Conservation (phyloP, 2,113 vertebrate genomes). For the Callochromis pleurospilus region DNA sequence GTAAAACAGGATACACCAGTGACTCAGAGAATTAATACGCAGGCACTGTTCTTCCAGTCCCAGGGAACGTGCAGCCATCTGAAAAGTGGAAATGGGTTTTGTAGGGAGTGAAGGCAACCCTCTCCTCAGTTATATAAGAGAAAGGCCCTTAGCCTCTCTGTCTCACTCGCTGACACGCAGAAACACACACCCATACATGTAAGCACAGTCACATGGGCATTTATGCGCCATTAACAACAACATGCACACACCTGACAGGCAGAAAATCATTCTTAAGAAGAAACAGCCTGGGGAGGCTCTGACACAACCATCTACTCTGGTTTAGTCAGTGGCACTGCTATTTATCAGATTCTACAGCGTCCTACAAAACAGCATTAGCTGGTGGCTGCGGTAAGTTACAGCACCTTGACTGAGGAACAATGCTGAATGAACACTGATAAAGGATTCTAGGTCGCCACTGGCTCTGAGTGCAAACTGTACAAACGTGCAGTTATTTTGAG, state of each 20-base stretch:
- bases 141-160: constrained; percentile 32
- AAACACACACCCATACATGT: constrained; percentile 3
- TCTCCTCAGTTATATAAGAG: constrained; percentile 54
- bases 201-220: not conserved
- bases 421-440: constrained; percentile 31
- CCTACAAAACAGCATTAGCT: constrained; percentile 30
- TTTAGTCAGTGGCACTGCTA: constrained; percentile 2
- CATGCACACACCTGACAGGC: constrained; percentile 25
- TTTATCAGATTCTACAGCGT: constrained; percentile 27
- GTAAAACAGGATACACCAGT: constrained; percentile 45
- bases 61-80: constrained; percentile 33
- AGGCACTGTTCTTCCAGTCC: not conserved
- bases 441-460: constrained; percentile 21
- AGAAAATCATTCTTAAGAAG: constrained; percentile 26
- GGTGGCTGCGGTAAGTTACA: constrained; percentile 26
- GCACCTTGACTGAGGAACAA: not conserved
- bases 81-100: constrained; percentile 43
- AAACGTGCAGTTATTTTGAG: constrained; percentile 14
- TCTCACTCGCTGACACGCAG: not conserved
- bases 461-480: constrained; percentile 8
- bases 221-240: constrained; percentile 10
- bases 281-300: constrained; percentile 26
- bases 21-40: constrained; percentile 28
- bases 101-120: constrained; percentile 32
- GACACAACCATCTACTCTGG: constrained; percentile 45